phyloP scores from a whole-genome alignment of 2,113 vertebrate species.

The Scopus umbretta region DNA sequence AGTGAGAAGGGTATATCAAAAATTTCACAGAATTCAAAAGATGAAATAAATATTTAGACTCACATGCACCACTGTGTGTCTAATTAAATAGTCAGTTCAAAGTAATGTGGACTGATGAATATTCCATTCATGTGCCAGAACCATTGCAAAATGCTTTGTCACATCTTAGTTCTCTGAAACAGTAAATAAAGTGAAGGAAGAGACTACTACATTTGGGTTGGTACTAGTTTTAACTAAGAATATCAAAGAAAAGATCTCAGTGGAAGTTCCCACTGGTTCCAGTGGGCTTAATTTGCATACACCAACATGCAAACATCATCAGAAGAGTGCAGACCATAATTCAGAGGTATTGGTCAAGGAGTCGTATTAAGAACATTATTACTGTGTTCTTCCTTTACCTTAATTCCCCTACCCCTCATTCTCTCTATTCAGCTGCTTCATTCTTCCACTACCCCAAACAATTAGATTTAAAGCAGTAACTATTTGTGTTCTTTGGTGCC shows the following conservation, averaged over 20 bases:
- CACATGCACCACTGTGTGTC: not conserved
- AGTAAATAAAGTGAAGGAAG: not conserved
- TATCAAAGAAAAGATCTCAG: not conserved
- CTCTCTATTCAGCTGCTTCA: not conserved
- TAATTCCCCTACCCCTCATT: not conserved
- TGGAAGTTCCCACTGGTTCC: not conserved
- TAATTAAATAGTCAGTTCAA: not conserved
- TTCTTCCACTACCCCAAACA: not conserved
- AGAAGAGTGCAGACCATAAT: not conserved
- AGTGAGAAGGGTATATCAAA: not conserved
- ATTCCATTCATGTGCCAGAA: not conserved
- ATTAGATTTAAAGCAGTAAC: not conserved
- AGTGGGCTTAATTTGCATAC: not conserved
- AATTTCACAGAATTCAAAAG: not conserved
- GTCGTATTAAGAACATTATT: not conserved
- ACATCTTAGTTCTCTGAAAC: not conserved
- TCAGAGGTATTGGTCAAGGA: not conserved
- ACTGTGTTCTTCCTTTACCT: not conserved
- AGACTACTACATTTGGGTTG: not conserved
- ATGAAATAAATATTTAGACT: not conserved
- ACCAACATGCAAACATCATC: not conserved
- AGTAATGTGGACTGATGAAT: not conserved
- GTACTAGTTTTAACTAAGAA: not conserved
- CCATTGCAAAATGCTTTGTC: not conserved
- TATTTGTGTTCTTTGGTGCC: slow-evolving; percentile 63